A percentile compares a stretch with the other conserved stretches of the same genome.
Evolutionary conservation across 2,113 vertebrate genomes (phyloP).

Genomic region (Megaleporinus macrocephalus): DNA sequence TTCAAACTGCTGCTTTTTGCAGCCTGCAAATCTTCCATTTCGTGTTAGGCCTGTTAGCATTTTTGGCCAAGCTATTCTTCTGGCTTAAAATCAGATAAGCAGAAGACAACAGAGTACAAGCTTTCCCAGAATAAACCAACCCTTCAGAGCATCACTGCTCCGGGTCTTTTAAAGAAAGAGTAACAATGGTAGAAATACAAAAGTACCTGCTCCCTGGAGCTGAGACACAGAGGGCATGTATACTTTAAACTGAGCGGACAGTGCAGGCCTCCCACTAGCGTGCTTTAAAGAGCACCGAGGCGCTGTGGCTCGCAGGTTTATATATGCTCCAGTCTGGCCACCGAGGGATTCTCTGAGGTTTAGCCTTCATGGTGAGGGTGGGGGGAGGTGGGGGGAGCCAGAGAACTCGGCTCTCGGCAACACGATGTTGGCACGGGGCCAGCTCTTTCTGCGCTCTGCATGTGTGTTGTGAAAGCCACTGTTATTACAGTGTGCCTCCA

Average conservation of each 20-base stretch:
- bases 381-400: constrained; percentile 48
- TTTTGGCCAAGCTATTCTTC: neutral
- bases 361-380: constrained; percentile 35
- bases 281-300: constrained; percentile 35
- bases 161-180: constrained; percentile 10
- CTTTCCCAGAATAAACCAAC: neutral
- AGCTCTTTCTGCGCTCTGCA: constrained; percentile 47
- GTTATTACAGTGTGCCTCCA: constrained; percentile 39
- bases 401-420: constrained; percentile 43
- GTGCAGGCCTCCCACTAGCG: constrained; percentile 6
- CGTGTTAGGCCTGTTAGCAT: neutral
- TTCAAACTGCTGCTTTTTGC: too few relatives aligned
- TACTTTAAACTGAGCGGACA: constrained; percentile 10
- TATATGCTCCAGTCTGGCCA: constrained; percentile 1
- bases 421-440: constrained; percentile 9
- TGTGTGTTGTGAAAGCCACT: constrained; percentile 52
- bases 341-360: constrained; percentile 46
- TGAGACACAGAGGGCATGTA: neutral
- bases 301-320: constrained; percentile 25
- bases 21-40: too few relatives aligned
- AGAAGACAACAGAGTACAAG: neutral
- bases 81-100: neutral
- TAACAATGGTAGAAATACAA: constrained; percentile 3
- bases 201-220: neutral
- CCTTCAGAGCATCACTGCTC: neutral